These are phyloP conservation scores for Poecilia velifera DNA, from an alignment of 2,797 vertebrate genomes.

Conservation along the genomic window DNA sequence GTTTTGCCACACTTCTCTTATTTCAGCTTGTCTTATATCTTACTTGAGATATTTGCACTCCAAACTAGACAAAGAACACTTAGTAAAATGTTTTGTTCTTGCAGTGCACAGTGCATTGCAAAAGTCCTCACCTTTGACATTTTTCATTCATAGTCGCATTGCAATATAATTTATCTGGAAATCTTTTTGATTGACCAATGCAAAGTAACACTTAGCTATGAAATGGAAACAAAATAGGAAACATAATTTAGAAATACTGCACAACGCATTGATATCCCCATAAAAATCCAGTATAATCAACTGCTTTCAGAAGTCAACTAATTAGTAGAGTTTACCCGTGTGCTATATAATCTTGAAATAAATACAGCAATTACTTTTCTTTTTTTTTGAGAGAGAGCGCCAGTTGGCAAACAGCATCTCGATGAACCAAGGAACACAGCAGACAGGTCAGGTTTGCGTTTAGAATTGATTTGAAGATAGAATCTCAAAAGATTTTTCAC, in stretches of 20 bases:
- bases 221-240: not conserved
- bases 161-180: not conserved
- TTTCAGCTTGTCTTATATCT: no score
- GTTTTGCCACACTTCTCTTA: no score
- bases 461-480: not conserved
- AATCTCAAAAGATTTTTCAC: not conserved
- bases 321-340: not conserved
- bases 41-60: no score
- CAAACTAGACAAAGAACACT: no score
- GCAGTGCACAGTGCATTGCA: not conserved
- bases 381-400: not conserved
- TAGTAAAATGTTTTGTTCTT: no score
- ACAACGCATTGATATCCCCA: not conserved
- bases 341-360: not conserved
- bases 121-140: not conserved
- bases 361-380: not conserved
- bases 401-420: not conserved
- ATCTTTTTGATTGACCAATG: not conserved
- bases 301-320: not conserved
- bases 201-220: not conserved
- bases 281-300: not conserved
- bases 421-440: not conserved
- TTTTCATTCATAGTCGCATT: not conserved
- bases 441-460: not conserved
- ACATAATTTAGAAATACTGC: not conserved